These are phyloP conservation scores for Teleiodes luculella DNA, from an alignment of 2,888 invertebrate species.

Conservation along the genomic window DNA sequence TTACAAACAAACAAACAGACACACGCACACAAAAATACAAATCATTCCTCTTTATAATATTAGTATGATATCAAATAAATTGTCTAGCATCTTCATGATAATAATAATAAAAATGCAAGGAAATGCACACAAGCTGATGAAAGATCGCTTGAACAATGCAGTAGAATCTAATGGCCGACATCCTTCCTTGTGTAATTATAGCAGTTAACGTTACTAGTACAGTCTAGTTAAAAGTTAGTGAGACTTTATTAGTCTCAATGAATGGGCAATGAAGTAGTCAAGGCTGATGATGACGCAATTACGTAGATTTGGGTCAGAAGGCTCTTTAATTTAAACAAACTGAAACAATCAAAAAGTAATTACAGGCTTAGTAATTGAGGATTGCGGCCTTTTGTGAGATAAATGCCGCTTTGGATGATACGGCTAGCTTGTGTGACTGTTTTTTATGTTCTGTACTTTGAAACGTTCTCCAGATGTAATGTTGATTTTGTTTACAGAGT, in stretches of 20 bases:
- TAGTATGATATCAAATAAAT: too few species aligned
- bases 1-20: too few species aligned
- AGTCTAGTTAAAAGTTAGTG: conserved; percentile 1
- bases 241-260: background rate
- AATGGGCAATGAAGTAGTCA: background rate
- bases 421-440: too few species aligned
- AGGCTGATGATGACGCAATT: background rate
- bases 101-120: too few species aligned
- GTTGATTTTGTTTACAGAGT: too few species aligned
- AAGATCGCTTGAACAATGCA: background rate
- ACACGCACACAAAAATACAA: too few species aligned
- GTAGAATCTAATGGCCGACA: conserved; percentile 1
- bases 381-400: background rate
- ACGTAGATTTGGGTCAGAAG: background rate
- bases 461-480: too few species aligned
- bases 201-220: background rate
- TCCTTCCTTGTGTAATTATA: conserved; percentile 1
- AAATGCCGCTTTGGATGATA: too few species aligned
- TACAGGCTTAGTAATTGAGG: background rate
- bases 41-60: too few species aligned
- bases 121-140: too few species aligned
- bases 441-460: too few species aligned
- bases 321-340: background rate
- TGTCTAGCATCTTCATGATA: too few species aligned
- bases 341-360: background rate